Evolutionary conservation across 2,888 invertebrate species (phyloP).

Genomic region (Listrodromus nycthemerus): DNA sequence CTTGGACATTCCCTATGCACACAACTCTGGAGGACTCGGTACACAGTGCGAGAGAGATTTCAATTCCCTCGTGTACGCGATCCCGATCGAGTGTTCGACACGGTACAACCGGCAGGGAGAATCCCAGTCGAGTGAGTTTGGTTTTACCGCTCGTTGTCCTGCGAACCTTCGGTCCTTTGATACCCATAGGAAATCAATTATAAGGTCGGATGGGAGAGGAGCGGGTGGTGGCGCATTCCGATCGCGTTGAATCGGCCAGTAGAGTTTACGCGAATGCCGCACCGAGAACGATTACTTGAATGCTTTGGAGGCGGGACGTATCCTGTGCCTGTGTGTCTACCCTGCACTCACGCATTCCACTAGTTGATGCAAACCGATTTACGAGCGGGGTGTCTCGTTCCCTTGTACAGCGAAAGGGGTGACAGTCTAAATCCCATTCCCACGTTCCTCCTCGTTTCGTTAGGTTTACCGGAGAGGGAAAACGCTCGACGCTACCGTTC

Average conservation of each 20-base stretch:
- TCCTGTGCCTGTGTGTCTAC: slow-evolving; percentile 15
- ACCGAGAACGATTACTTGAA: slow-evolving; percentile 13
- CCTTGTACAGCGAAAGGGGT: slow-evolving; percentile 11
- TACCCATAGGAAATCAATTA: slow-evolving; percentile 37
- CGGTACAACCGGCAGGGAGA: slow-evolving; percentile 14
- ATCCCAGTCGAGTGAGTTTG: slow-evolving; percentile 13
- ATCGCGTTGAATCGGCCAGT: slow-evolving; percentile 1
- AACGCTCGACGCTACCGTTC: neutral
- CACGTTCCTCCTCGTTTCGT: slow-evolving; percentile 32
- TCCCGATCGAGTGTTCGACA: slow-evolving; percentile 8
- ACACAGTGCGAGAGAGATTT: slow-evolving; percentile 18
- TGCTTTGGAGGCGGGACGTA: slow-evolving; percentile 7
- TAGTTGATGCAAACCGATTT: slow-evolving; percentile 43
- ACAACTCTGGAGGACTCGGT: slow-evolving; percentile 1
- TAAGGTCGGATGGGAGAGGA: slow-evolving; percentile 20
- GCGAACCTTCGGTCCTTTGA: slow-evolving; percentile 32
- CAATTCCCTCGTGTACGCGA: slow-evolving; percentile 32
- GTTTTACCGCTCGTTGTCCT: slow-evolving; percentile 7
- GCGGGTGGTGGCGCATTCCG: slow-evolving; percentile 8
- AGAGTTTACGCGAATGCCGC: slow-evolving; percentile 24
- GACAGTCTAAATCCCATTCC: slow-evolving; percentile 23
- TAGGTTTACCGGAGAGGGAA: neutral
- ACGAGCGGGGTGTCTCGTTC: neutral
- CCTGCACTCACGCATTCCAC: neutral
- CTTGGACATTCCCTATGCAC: neutral